Conservation (phyloP, 2,797 vertebrate species). For the Sebastolobus alascanus region DNA sequence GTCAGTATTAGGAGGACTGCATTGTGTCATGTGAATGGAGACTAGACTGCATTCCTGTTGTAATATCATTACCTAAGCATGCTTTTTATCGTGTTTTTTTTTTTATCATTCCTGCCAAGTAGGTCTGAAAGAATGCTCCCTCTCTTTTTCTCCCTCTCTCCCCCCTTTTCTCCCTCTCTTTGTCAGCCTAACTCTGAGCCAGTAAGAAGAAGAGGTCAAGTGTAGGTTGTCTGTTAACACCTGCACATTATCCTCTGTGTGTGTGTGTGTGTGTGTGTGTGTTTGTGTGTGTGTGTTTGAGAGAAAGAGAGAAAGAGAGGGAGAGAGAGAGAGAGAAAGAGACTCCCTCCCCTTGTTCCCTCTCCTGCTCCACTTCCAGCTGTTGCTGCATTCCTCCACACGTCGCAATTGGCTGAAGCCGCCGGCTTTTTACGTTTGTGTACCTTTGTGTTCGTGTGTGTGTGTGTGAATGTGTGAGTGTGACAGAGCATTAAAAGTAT, state of each 20-base stretch:
- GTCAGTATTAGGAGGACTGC: background rate
- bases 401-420: slow-evolving; percentile 58
- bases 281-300: slow-evolving; percentile 5
- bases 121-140: slow-evolving; percentile 29
- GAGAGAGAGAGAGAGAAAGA: slow-evolving; percentile 42
- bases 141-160: background rate
- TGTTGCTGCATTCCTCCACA: slow-evolving; percentile 75
- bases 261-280: slow-evolving; percentile 18
- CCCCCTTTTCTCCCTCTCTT: background rate
- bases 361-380: slow-evolving; percentile 72
- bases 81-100: slow-evolving; percentile 22
- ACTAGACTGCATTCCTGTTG: slow-evolving; percentile 42
- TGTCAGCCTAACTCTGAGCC: slow-evolving; percentile 31
- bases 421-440: slow-evolving; percentile 29
- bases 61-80: slow-evolving; percentile 61
- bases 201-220: slow-evolving; percentile 63
- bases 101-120: slow-evolving; percentile 54
- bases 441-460: slow-evolving; percentile 13
- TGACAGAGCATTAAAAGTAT: slow-evolving; percentile 26
- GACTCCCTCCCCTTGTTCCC: slow-evolving; percentile 67
- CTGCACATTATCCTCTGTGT: slow-evolving; percentile 58
- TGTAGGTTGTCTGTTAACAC: slow-evolving; percentile 70
- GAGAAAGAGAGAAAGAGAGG: slow-evolving; percentile 29
- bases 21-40: slow-evolving; percentile 25
- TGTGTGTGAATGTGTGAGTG: slow-evolving; percentile 7